These are phyloP conservation scores for Drosophila arawakana DNA, from an alignment of 1,140 invertebrate genomes.

Conservation along the genomic window DNA sequence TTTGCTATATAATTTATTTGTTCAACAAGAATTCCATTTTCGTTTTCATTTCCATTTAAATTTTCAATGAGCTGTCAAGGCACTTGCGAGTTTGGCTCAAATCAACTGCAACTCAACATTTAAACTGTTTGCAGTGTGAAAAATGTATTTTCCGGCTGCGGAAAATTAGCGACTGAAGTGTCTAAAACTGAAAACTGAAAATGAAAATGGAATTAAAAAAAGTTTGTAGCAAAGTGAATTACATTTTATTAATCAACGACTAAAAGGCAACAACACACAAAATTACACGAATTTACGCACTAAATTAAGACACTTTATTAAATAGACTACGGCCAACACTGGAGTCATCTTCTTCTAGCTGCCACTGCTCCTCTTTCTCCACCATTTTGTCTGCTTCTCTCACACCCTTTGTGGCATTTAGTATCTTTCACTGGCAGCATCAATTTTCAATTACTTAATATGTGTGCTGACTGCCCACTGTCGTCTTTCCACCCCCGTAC, in stretches of 20 bases:
- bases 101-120: constrained; percentile 15
- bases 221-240: constrained; percentile 5
- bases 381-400: not conserved
- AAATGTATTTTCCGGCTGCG: constrained; percentile 12
- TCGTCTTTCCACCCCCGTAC: not conserved
- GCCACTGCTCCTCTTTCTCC: not conserved
- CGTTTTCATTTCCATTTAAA: constrained; percentile 40
- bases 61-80: constrained; percentile 34
- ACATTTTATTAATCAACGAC: constrained; percentile 14
- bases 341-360: too few species aligned
- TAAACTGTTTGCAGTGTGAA: constrained; percentile 1
- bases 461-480: constrained; percentile 38
- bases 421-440: constrained; percentile 20
- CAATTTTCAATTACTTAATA: constrained; percentile 66
- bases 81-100: not conserved
- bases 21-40: constrained; percentile 30
- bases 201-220: not conserved
- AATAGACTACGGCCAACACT: constrained; percentile 3
- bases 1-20: constrained; percentile 28
- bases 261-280: constrained; percentile 1
- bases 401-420: constrained; percentile 5
- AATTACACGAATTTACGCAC: constrained; percentile 22
- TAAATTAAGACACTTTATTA: constrained; percentile 30
- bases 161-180: not conserved
- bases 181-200: not conserved